Conservation (phyloP, 2,888 invertebrate species). For the Drosophila nigricruria region DNA sequence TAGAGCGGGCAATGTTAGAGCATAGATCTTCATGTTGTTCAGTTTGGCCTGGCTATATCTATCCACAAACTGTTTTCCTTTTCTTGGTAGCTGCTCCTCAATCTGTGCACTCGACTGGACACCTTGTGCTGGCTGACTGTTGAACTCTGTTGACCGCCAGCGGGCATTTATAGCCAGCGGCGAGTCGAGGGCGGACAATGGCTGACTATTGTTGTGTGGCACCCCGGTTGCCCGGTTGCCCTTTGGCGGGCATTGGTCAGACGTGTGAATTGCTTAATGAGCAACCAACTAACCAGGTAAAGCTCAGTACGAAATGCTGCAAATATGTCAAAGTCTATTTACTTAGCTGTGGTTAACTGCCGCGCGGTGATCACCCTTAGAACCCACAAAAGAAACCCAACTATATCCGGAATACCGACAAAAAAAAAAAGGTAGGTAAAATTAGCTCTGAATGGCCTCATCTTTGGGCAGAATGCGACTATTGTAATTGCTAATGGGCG, state of each 20-base stretch:
- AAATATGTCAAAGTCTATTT: slow-evolving; percentile 66
- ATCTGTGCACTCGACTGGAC: slow-evolving; percentile 36
- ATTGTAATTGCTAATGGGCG: slow-evolving; percentile 49
- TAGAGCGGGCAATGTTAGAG: slow-evolving; percentile 32
- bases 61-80: slow-evolving; percentile 9
- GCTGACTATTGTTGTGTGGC: slow-evolving; percentile 61
- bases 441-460: slow-evolving; percentile 16
- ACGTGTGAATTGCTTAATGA: slow-evolving; percentile 71
- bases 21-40: slow-evolving; percentile 62
- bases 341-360: slow-evolving; percentile 21
- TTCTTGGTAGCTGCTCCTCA: background rate
- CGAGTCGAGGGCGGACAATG: slow-evolving; percentile 56
- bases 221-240: slow-evolving; percentile 15
- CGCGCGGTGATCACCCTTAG: slow-evolving; percentile 24
- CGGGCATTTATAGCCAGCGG: slow-evolving; percentile 65
- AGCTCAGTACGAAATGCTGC: slow-evolving; percentile 14
- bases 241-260: slow-evolving; percentile 26
- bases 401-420: slow-evolving; percentile 17
- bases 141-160: slow-evolving; percentile 59
- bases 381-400: slow-evolving; percentile 4
- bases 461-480: slow-evolving; percentile 26
- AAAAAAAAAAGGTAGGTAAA: slow-evolving; percentile 4
- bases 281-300: slow-evolving; percentile 22
- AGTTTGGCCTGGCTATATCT: background rate
- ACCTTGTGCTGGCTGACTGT: slow-evolving; percentile 58